These are phyloP conservation scores for Latrodectus hesperus DNA, from an alignment of 2,888 invertebrate genomes.

Conservation along the genomic window DNA sequence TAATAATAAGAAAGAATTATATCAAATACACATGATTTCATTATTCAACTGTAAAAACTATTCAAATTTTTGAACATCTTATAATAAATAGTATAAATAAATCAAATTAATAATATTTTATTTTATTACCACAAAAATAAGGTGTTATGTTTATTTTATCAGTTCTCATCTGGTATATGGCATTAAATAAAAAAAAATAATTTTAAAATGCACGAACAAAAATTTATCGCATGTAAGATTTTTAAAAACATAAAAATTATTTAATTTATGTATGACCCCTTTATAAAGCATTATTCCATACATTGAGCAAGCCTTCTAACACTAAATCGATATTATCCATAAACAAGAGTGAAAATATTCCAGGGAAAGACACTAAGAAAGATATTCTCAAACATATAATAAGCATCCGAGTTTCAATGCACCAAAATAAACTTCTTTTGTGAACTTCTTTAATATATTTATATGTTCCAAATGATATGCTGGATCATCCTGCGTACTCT, in stretches of 20 bases:
- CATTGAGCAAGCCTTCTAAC: neutral
- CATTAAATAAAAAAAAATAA: too few relatives aligned
- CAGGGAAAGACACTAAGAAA: neutral
- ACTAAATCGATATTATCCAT: neutral
- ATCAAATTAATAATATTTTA: too few relatives aligned
- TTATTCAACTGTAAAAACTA: too few relatives aligned
- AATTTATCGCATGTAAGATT: neutral
- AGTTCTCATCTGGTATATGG: too few relatives aligned
- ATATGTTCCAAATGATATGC: neutral
- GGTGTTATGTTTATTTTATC: too few relatives aligned
- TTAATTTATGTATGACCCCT: slow-evolving; percentile 3
- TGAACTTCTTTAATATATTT: neutral
- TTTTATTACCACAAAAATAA: too few relatives aligned
- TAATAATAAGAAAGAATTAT: too few relatives aligned
- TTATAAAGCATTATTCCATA: neutral
- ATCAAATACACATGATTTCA: too few relatives aligned
- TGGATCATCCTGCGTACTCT: neutral
- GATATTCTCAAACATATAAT: neutral
- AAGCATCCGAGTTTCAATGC: neutral
- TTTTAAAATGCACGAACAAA: too few relatives aligned
- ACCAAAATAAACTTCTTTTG: neutral
- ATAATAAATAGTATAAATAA: too few relatives aligned
- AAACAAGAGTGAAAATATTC: neutral
- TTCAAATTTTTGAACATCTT: too few relatives aligned
- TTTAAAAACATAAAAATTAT: neutral